Evolutionary conservation across 2,888 invertebrate species (phyloP), one percentile per base, ranked within the genome.

Genomic region (Drosophila hamatofila): DNA sequence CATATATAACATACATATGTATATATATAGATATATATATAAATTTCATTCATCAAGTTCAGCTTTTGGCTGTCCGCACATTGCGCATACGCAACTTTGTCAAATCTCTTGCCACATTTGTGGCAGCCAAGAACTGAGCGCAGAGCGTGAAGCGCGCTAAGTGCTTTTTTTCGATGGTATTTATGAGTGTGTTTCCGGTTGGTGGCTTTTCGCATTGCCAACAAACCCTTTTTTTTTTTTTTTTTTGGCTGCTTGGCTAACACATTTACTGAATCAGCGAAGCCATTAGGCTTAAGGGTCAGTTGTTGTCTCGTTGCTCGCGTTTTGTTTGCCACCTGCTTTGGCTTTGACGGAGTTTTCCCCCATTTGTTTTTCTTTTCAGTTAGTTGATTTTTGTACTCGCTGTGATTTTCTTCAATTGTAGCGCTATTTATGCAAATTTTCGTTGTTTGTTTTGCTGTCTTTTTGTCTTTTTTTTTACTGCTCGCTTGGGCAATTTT

Each of bases 371-470:
- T 46, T 46, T 25, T 23, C 4, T 12, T 42, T 74, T 71, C 44
- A 71, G 68, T 81, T 78, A 67, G 74, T 80, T 75, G 75, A 80
- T 33, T 51, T 84, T 87, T 79, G 90, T 79, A 79, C 81, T 89
- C 87, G 89, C 75, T 89, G 73, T 89, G 89, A 87, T 87, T 87
- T 90, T 87, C 81, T 73, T 75, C 86, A 90, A 86, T 90, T 87
- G 86, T 89, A 89, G 89, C 84, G 81, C 73, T 75, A 67, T 86
- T 89, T 90, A 87, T 87, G 90, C 81, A 89, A 90, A 87, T 87
- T 89, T 84, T 75, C 66, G 72, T 73, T 89, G 88, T 88, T 87
- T 86, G 87, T 89, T 87, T 85, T 84, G 75, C 82, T 81, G 85
- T 90, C 77, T 73, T 72, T 68, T 65, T 83, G 72, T 72, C 65